Percentiles rank a stretch among this genome's conserved stretches.
Conservation (phyloP, 1,140 invertebrate genomes). For the Cydia strobilella region DNA sequence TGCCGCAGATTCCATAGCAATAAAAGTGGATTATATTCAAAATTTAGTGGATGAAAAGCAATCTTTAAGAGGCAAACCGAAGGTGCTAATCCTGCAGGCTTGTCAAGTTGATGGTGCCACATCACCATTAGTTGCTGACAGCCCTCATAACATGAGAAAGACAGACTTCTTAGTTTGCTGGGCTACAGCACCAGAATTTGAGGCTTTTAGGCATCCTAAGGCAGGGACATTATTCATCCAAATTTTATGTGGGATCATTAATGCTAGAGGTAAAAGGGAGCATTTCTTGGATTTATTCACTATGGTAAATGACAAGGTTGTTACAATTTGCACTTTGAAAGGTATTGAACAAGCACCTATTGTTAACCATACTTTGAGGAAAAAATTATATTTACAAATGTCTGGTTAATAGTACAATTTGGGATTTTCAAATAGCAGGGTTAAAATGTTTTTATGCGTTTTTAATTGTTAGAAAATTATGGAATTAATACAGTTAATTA, state of each 20-base stretch:
- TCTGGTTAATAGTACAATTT: constrained; percentile 24
- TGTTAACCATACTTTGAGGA: constrained; percentile 61
- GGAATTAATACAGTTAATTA: no score
- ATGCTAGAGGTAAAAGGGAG: constrained; percentile 48
- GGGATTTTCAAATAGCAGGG: no score
- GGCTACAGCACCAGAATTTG: constrained; percentile 69
- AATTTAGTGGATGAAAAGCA: constrained; percentile 58
- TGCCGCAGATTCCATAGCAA: constrained; percentile 69
- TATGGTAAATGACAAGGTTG: constrained; percentile 59
- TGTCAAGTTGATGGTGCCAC: constrained; percentile 60
- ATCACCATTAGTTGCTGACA: constrained; percentile 54
- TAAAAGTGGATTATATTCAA: constrained; percentile 68
- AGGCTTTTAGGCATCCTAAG: constrained; percentile 61
- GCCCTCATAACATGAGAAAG: constrained; percentile 55
- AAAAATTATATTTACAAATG: constrained; percentile 59
- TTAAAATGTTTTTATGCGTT: no score
- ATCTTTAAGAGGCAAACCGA: constrained; percentile 59
- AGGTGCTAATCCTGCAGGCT: constrained; percentile 71
- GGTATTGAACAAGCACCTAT: constrained; percentile 60
- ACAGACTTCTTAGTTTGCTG: constrained; percentile 68
- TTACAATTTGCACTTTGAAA: constrained; percentile 50
- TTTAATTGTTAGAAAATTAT: no score
- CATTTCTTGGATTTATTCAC: constrained; percentile 68
- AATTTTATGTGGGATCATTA: constrained; percentile 55
- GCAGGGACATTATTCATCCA: constrained; percentile 70